Conservation (phyloP, 2,888 invertebrate genomes). For the Drosophila hamatofila region DNA sequence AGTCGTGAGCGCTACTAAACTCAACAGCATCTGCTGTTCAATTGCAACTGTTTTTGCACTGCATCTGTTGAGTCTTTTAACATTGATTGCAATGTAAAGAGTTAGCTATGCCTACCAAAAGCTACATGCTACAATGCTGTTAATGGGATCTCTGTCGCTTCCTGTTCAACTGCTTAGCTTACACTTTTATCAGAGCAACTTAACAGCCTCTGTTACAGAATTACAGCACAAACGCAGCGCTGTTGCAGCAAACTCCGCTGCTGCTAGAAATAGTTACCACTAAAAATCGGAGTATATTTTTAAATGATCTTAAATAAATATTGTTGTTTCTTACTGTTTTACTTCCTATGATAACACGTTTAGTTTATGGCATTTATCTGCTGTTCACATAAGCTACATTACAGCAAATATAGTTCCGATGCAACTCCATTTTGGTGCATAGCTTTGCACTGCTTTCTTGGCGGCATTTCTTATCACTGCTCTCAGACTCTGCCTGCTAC, state of each 20-base stretch:
- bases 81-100: too few species aligned
- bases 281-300: too few species aligned
- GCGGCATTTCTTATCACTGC: neutral
- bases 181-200: neutral
- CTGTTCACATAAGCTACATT: too few species aligned
- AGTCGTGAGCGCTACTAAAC: neutral
- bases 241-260: neutral
- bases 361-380: neutral
- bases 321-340: too few species aligned
- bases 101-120: neutral
- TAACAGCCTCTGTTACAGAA: neutral
- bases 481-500: conserved; percentile 6
- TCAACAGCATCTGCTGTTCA: neutral
- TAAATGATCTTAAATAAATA: too few species aligned
- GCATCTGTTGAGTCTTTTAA: too few species aligned
- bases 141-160: neutral
- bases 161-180: conserved; percentile 3
- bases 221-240: neutral
- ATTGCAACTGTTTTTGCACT: neutral
- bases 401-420: too few species aligned
- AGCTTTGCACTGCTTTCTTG: neutral
- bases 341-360: neutral
- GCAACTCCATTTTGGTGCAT: too few species aligned
- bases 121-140: neutral
- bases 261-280: neutral